Evolutionary conservation across 2,113 vertebrate genomes (phyloP).

Genomic region (Haplotaxodon microlepis): DNA sequence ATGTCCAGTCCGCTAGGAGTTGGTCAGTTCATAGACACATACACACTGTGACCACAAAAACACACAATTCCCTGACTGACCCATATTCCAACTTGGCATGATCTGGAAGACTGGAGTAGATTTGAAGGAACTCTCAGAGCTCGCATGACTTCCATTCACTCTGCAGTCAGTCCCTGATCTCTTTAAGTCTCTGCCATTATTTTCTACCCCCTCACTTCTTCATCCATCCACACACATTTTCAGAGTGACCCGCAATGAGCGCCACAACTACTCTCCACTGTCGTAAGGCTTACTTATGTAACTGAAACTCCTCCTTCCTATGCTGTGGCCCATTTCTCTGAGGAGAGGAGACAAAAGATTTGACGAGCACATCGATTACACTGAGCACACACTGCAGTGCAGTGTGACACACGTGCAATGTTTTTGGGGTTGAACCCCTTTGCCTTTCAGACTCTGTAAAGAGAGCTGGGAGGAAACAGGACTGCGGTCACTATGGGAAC

Average conservation of each 20-base stretch:
- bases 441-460: not conserved
- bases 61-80: slow-evolving; percentile 19
- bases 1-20: not conserved
- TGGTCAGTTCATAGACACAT: not conserved
- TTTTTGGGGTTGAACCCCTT: not conserved
- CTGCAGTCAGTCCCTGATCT: not conserved
- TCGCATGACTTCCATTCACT: not conserved
- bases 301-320: not conserved
- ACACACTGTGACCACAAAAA: not conserved
- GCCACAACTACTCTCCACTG: not conserved
- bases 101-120: slow-evolving; percentile 5
- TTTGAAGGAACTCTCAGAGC: not conserved
- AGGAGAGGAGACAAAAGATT: not conserved
- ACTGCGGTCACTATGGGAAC: slow-evolving; percentile 38
- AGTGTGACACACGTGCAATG: not conserved
- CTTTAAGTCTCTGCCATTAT: not conserved
- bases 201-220: not conserved
- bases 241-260: not conserved
- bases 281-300: not conserved
- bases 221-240: not conserved
- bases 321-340: not conserved
- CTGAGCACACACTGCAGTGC: not conserved
- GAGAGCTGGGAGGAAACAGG: not conserved
- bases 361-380: not conserved
- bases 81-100: slow-evolving; percentile 23